Percentiles rank a stretch among this genome's conserved stretches.
Conservation (phyloP, 92 coral and sea anemone genomes). For the Zoanthus sansibaricus region DNA sequence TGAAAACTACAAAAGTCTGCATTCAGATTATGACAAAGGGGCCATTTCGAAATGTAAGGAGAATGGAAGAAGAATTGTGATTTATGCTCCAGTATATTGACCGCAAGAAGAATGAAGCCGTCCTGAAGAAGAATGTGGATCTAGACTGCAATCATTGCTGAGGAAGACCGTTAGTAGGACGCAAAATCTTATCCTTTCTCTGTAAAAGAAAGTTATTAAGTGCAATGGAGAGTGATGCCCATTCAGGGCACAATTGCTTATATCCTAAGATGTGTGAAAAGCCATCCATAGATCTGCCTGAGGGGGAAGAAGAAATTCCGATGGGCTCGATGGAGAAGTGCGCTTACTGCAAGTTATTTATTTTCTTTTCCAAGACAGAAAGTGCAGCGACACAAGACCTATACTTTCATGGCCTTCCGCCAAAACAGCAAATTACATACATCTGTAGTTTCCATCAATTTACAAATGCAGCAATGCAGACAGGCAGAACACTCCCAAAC, state of each 20-base stretch:
- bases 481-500: not conserved
- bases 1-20: not conserved
- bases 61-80: constrained; percentile 33
- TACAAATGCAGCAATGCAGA: constrained; percentile 1
- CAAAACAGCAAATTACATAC: constrained; percentile 3
- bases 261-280: constrained; percentile 53
- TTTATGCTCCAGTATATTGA: constrained; percentile 51
- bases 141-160: constrained; percentile 53
- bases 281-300: constrained; percentile 25
- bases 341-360: not conserved
- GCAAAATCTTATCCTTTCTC: constrained; percentile 36
- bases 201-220: constrained; percentile 19
- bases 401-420: constrained; percentile 12
- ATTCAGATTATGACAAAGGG: constrained; percentile 37
- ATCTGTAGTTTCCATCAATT: not conserved
- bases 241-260: constrained; percentile 54
- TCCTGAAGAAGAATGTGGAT: constrained; percentile 52
- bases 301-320: constrained; percentile 38
- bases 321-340: constrained; percentile 17
- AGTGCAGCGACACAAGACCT: constrained; percentile 9
- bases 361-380: constrained; percentile 12
- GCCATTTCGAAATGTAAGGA: constrained; percentile 36
- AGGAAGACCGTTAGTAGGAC: constrained; percentile 46
- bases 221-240: constrained; percentile 46
- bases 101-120: constrained; percentile 56